Percentiles rank a stretch among this genome's conserved stretches.
Evolutionary conservation across 92 coral and sea anemone genomes (phyloP).

Genomic region (Ricordea florida): DNA sequence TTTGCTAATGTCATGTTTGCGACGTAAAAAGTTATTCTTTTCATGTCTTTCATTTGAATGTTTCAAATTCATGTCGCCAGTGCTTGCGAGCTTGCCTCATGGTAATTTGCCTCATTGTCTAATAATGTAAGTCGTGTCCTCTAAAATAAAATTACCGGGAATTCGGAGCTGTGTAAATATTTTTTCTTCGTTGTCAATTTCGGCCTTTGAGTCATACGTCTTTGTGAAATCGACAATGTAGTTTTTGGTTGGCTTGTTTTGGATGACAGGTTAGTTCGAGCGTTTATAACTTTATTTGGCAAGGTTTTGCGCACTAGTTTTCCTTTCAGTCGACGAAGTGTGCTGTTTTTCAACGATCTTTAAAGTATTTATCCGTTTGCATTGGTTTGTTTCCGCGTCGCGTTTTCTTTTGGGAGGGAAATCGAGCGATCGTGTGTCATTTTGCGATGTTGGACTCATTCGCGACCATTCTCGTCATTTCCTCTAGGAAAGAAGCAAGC

Average conservation of each 20-base stretch:
- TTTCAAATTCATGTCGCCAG: slow-evolving; percentile 9
- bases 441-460: slow-evolving; percentile 19
- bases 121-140: slow-evolving; percentile 28
- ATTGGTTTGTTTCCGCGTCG: too few species aligned
- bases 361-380: too few species aligned
- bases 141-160: slow-evolving; percentile 38
- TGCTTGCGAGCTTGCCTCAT: slow-evolving; percentile 3
- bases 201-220: not conserved
- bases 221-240: too few species aligned
- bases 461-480: not conserved
- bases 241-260: too few species aligned
- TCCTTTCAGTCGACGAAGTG: too few species aligned
- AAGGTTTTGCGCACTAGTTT: too few species aligned
- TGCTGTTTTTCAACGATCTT: too few species aligned
- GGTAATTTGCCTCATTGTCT: slow-evolving; percentile 41
- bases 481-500: slow-evolving; percentile 7
- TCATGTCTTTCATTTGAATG: slow-evolving; percentile 33
- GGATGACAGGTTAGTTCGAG: too few species aligned
- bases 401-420: too few species aligned
- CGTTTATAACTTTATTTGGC: too few species aligned
- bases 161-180: slow-evolving; percentile 61
- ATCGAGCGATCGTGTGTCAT: not conserved
- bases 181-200: slow-evolving; percentile 1
- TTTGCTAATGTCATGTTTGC: slow-evolving; percentile 37
- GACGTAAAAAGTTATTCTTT: too few species aligned